phyloP scores from a whole-genome alignment of 1,140 invertebrate species.

The Drosophila tristis region DNA sequence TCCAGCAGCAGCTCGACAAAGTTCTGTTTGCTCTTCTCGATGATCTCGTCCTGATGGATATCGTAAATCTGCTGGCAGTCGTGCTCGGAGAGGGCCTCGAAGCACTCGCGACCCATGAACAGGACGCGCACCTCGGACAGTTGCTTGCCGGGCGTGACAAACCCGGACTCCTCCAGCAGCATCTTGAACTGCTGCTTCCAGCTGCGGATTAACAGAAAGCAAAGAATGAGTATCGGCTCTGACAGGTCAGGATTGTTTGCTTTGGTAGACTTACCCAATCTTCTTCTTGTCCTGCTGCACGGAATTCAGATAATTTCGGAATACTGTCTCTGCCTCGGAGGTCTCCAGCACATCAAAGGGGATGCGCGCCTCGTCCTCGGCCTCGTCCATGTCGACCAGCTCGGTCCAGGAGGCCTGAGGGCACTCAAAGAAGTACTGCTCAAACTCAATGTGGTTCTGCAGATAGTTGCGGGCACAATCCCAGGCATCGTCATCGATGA shows the following conservation, averaged over 20 bases:
- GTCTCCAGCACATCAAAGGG: conserved; percentile 96
- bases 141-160: conserved; percentile 96
- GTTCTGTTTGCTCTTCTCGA: conserved; percentile 95
- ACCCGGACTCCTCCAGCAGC: conserved; percentile 96
- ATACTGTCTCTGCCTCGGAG: conserved; percentile 95
- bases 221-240: too few species aligned
- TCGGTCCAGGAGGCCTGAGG: conserved; percentile 92
- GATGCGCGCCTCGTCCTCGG: conserved; percentile 90
- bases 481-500: conserved; percentile 91
- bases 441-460: conserved; percentile 94
- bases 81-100: conserved; percentile 94
- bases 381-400: conserved; percentile 86
- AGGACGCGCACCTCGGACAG: conserved; percentile 96
- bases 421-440: conserved; percentile 95
- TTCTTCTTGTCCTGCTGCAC: conserved; percentile 95
- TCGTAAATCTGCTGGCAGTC: conserved; percentile 98
- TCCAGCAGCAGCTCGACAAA: conserved; percentile 97
- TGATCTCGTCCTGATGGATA: conserved; percentile 96
- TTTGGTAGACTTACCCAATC: conserved; percentile 89
- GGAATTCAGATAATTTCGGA: conserved; percentile 95
- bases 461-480: conserved; percentile 92
- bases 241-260: not conserved
- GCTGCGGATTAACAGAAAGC: conserved; percentile 83
- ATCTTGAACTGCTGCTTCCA: conserved; percentile 97
- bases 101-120: conserved; percentile 98